Base-by-base conservation (phyloP, 1,140 invertebrate genomes). In the Phymastichus coffea region DNA sequence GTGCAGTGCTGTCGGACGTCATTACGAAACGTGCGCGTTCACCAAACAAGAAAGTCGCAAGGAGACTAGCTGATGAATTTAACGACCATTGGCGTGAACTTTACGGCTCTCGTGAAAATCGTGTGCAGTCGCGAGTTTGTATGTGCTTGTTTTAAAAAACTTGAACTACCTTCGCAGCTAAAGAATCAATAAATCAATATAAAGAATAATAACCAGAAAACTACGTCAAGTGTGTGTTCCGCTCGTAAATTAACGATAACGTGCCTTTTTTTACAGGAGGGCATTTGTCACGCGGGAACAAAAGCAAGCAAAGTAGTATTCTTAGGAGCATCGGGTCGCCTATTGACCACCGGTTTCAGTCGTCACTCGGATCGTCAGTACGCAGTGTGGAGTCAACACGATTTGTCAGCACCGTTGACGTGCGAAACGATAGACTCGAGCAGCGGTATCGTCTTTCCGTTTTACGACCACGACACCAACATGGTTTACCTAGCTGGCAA, bases 261-360 rank as follows among this genome's bases (percentile, higher is more conserved):
- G 43, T 55, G 9, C 55, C n/a, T n/a, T n/a, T n/a, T n/a, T 55
- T 74, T 70, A 71, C 73, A 93, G 90, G 88, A 94, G 81, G 91
- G 90, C 12, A 67, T 84, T 4, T 94, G 93, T 67, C 94, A 97
- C 76, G 82, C 86, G 28, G 93, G 94, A 22, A 88, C 92, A 0
- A 94, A 95, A 73, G 88, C 89, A 2, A 89, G 88, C 48, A 95
- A 97, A 80, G 93, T 91, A n/a, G 88, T 91, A 9, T 97, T 94
- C 78, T 80, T 96, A 9, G 89, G 91, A 37, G 83, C 86, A 61
- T 85, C 85, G 7, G 89, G 87, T 6, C 81, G 86, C 28, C 80
- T 97, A 17, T 80, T 96, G 44, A 95, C 93, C 0, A 94, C 93
- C 0, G 95, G 95, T 8, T 97, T 97, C 80, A 94, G 92, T 10